These are phyloP conservation scores for Zeuzera pyrina DNA, from an alignment of 2,888 invertebrate genomes.

Conservation along the genomic window DNA sequence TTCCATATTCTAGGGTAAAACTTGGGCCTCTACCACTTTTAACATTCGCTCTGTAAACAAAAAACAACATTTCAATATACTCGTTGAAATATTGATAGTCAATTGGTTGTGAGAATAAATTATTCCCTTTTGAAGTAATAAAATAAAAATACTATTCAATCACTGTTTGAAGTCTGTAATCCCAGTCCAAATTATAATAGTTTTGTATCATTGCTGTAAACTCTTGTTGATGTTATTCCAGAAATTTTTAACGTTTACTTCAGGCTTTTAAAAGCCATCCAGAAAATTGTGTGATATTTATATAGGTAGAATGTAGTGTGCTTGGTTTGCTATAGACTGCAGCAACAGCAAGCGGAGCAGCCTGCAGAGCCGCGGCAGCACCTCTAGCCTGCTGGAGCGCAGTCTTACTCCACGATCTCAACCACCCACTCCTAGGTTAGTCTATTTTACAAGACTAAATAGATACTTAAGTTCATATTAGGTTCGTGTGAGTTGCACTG, in stretches of 20 bases:
- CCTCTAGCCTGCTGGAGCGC: conserved; percentile 86
- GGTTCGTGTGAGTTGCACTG: too few relatives aligned
- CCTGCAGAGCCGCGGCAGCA: conserved; percentile 93
- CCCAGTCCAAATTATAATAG: not conserved
- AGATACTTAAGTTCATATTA: too few relatives aligned
- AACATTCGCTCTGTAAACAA: too few relatives aligned
- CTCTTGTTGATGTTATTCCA: not conserved
- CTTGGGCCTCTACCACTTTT: too few relatives aligned
- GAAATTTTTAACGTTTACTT: too few relatives aligned
- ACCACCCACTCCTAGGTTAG: conserved; percentile 89
- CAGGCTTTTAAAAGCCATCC: not conserved
- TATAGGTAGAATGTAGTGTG: conserved; percentile 51
- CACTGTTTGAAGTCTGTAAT: not conserved
- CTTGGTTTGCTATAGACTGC: conserved; percentile 67
- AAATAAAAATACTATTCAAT: not conserved
- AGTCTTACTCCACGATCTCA: conserved; percentile 92
- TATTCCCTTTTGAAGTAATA: too few relatives aligned
- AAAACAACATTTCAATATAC: too few relatives aligned
- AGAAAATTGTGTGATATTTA: conserved; percentile 12
- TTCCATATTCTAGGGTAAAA: too few relatives aligned
- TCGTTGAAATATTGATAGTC: too few relatives aligned
- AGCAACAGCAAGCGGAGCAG: conserved; percentile 92
- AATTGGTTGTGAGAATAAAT: too few relatives aligned
- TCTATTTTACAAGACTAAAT: too few relatives aligned
- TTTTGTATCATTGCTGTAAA: not conserved